Base-by-base conservation (phyloP, 1,140 invertebrate genomes). In the Drosophila neocordata region DNA sequence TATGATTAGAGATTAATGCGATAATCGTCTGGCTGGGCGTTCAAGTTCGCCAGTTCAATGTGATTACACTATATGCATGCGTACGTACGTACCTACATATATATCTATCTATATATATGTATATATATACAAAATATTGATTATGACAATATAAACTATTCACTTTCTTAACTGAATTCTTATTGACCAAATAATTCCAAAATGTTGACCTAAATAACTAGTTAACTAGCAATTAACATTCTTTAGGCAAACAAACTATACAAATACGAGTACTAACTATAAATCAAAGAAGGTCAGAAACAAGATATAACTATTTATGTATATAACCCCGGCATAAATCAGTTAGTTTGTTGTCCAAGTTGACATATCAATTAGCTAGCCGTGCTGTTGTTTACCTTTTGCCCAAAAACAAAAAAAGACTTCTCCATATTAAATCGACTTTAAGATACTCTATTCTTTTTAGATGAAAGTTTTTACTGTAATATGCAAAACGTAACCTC, bases 361-460 rank as follows among this genome's bases (percentile, higher is more conserved):
- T 35, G 66, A 85, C 82, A 87, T 87, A 88, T 65, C 82, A 85
- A 81, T 87, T 82, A 87, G 78, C 52, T 61, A 18, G 15, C 38
- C 20, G 8, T 27, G 15, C 9, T 62, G n/a, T 8, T 27, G 34
- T 37, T 34, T 57, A 31, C n/a, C 48, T 24, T 15, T 8, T 59
- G 8, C 6, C 64, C 12, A 34, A 7, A 18, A 15, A 24, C 22
- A 24, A 24, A 6, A 31, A 6, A 31, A 31, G 27, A 31, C 27
- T 31, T 31, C 6, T 6, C 27, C 4, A 3, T 3, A n/a, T n/a
- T n/a, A 31, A 3, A 31, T 0, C 27, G 27, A 7, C 27, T 5
- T 4, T 3, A 6, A 31, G 4, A 31, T 31, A 31, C 27, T 31
- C 27, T 31, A n/a, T n/a, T n/a, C n/a, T n/a, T n/a, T n/a, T n/a